phyloP scores from a whole-genome alignment of 2,797 vertebrate genomes.

The Poeciliopsis infans region DNA sequence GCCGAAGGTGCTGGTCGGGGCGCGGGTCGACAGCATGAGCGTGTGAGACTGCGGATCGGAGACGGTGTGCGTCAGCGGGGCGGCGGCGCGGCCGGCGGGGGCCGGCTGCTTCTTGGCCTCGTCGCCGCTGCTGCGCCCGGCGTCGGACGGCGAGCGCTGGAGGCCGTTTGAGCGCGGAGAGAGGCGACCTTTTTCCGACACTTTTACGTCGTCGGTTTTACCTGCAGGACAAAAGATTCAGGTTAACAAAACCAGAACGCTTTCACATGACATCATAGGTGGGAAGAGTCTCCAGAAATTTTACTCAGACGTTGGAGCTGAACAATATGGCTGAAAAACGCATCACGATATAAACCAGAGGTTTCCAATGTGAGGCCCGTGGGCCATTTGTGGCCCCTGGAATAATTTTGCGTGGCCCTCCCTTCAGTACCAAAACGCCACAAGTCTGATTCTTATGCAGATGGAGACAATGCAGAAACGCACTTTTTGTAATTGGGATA shows the following conservation, averaged over 20 bases:
- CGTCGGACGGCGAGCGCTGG: constrained; percentile 92
- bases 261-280: neutral
- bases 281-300: too few species aligned
- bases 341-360: too few species aligned
- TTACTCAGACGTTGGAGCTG: too few species aligned
- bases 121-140: constrained; percentile 91
- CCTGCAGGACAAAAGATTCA: constrained; percentile 68
- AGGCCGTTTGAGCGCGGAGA: constrained; percentile 89
- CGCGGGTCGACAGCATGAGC: constrained; percentile 56
- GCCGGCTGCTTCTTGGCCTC: constrained; percentile 84
- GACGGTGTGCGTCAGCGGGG: constrained; percentile 50
- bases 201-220: constrained; percentile 97
- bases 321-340: too few species aligned
- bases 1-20: constrained; percentile 79
- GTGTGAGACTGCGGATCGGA: constrained; percentile 65
- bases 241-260: neutral
- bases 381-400: too few species aligned
- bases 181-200: constrained; percentile 93
- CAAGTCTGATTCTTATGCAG: too few species aligned
- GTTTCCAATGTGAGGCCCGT: too few species aligned
- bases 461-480: too few species aligned
- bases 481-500: too few species aligned
- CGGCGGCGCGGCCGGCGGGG: constrained; percentile 53
- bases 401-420: too few species aligned
- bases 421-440: too few species aligned